Percentiles rank a stretch among this genome's conserved stretches.
Evolutionary conservation across 2,113 vertebrate genomes (phyloP).

Genomic region (Apaloderma vittatum): DNA sequence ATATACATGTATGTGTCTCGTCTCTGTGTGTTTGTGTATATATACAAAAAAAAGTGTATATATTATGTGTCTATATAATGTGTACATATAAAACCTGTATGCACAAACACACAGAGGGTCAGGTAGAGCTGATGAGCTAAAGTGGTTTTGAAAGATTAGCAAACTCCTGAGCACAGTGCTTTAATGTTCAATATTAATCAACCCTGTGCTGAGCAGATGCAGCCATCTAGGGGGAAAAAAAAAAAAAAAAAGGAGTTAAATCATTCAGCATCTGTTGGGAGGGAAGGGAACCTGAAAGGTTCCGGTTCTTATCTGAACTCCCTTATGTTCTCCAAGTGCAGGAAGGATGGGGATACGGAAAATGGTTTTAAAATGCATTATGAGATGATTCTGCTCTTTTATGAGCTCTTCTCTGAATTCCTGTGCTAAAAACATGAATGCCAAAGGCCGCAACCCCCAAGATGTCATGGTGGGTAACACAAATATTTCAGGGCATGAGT

Average conservation of each 20-base stretch:
- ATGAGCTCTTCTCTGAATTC: not conserved
- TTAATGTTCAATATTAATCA: not conserved
- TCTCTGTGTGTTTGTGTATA: not conserved
- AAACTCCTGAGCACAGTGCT: not conserved
- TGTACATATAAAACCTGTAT: not conserved
- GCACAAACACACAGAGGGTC: not conserved
- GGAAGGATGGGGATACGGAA: not conserved
- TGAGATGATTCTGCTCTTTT: not conserved
- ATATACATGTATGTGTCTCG: not conserved
- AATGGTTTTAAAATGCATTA: not conserved
- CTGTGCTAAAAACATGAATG: not conserved
- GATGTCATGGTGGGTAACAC: not conserved
- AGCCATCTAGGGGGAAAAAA: not conserved
- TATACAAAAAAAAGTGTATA: not conserved
- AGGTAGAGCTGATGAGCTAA: not conserved
- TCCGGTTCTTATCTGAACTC: not conserved
- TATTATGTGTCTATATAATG: not conserved
- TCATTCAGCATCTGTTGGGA: not conserved
- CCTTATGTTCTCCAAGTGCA: not conserved
- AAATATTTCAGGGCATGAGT: not conserved
- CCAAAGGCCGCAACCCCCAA: not conserved
- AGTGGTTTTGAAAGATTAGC: not conserved
- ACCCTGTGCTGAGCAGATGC: not conserved
- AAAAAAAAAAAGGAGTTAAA: not conserved
- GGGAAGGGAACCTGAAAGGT: not conserved